Base-by-base conservation (phyloP, 2,888 invertebrate species). In the Dryomyza anilis region DNA sequence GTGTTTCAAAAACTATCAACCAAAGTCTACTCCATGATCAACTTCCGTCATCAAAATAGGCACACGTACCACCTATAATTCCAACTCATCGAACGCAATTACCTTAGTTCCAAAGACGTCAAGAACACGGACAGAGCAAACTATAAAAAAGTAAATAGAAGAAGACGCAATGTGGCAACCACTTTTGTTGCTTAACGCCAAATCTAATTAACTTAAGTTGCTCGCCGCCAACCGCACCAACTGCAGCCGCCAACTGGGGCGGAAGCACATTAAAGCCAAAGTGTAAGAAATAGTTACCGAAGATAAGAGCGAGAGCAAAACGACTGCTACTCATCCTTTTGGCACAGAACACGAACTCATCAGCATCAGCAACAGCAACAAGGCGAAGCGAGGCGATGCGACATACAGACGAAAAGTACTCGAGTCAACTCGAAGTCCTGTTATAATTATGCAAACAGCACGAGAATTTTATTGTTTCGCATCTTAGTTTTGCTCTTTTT, bases 361-460 rank as follows among this genome's bases (percentile, higher is more conserved):
- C 33, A 23, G 14, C 16, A 16, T 7, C 55, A 16, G 29, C 53
- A 53, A 29, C 29, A 27, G 23, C 6, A 43, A 16, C 7, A 57
- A 25, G 53, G n/a, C 16, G 50, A 50, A 23, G n/a, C 23, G 23
- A 23, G 23, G 21, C 10, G 23, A 48, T 21, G 21, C 23, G 4
- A 21, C 48, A 23, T n/a, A n/a, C n/a, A n/a, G n/a, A n/a, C 29
- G 29, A n/a, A 3, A 56, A 14, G 36, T 33, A 56, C n/a, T 12
- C 16, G 12, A 45, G 19, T 46, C 6, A 33, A 58, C 19, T 58
- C 29, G 27, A 45, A 45, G 45, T 46, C 58, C 39, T 45, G 43
- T 58, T 45, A 58, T 58, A 58, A 58, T 58, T 43, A 58, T 46
- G 45, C 30, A 29, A 45, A 29, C 45, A 58, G 25, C 45, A 29